phyloP scores from a whole-genome alignment of 2,888 invertebrate species.

The Anthophora plumipes region DNA sequence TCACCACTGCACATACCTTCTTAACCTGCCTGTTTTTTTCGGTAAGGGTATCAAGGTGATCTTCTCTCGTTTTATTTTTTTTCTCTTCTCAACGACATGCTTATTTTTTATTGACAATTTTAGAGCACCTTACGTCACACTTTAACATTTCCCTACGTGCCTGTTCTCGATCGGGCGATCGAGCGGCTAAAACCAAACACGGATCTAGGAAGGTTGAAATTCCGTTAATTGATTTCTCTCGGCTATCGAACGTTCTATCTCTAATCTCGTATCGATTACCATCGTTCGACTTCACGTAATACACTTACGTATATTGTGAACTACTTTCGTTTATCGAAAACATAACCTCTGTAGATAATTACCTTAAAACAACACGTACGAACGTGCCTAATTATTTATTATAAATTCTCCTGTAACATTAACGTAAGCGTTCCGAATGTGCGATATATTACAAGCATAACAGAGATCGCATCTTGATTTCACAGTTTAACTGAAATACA shows the following conservation, averaged over 20 bases:
- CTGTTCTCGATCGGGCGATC: background rate
- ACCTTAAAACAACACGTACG: too few relatives aligned
- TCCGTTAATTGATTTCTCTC: background rate
- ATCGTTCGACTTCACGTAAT: background rate
- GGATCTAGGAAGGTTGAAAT: background rate
- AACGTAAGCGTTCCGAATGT: background rate
- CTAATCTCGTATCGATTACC: background rate
- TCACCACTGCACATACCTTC: too few relatives aligned
- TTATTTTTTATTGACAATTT: slow-evolving; percentile 25
- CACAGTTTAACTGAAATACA: background rate
- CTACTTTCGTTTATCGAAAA: background rate
- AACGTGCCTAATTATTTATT: too few relatives aligned
- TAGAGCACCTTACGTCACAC: background rate
- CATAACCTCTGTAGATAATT: too few relatives aligned
- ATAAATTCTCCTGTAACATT: too few relatives aligned
- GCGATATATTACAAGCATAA: background rate
- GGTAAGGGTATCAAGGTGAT: slow-evolving; percentile 26
- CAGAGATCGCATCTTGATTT: background rate
- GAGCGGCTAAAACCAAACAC: background rate
- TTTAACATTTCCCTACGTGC: background rate
- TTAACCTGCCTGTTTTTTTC: background rate
- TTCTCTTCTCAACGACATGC: background rate
- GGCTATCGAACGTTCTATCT: background rate
- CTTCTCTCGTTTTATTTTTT: slow-evolving; percentile 14
- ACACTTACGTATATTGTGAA: background rate